Percentiles rank a stretch among this genome's conserved stretches.
Evolutionary conservation across 2,797 vertebrate genomes (phyloP).

Genomic region (Parambassis ranga): DNA sequence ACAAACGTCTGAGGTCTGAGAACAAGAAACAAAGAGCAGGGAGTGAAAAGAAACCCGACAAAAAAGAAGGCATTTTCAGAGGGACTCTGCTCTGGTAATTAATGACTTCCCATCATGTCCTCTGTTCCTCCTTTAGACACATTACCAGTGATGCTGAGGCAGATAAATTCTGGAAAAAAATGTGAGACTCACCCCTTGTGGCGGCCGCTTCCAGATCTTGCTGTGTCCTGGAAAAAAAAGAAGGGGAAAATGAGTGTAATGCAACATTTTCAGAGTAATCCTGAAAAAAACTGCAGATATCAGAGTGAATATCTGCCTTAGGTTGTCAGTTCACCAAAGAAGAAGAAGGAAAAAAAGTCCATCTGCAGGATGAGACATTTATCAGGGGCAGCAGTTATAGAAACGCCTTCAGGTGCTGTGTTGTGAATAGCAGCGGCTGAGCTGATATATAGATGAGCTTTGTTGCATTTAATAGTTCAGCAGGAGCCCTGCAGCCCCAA

Average conservation of each 20-base stretch:
- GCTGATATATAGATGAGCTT: slow-evolving; percentile 55
- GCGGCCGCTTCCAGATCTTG: slow-evolving; percentile 82
- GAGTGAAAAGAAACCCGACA: not conserved
- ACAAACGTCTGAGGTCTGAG: slow-evolving; percentile 30
- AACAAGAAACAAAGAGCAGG: slow-evolving; percentile 4
- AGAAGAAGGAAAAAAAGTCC: slow-evolving; percentile 12
- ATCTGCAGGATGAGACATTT: slow-evolving; percentile 33
- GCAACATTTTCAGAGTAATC: not conserved
- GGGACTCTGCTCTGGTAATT: not conserved
- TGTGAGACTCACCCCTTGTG: slow-evolving; percentile 88
- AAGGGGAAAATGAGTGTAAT: not conserved
- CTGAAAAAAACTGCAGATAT: not conserved
- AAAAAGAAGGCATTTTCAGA: not conserved
- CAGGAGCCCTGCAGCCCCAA: slow-evolving; percentile 29
- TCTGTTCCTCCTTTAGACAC: slow-evolving; percentile 11
- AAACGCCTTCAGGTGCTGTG: slow-evolving; percentile 56
- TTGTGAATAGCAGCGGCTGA: slow-evolving; percentile 31
- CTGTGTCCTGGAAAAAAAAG: slow-evolving; percentile 83
- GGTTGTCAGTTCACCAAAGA: slow-evolving; percentile 9
- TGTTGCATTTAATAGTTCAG: slow-evolving; percentile 56
- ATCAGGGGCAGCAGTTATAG: slow-evolving; percentile 46
- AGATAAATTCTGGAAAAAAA: slow-evolving; percentile 21
- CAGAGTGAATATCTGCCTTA: not conserved
- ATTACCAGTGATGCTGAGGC: slow-evolving; percentile 9
- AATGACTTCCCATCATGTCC: slow-evolving; percentile 23